Percentiles rank a stretch among this genome's conserved stretches.
Evolutionary conservation across 37 sponge, comb jelly and placozoan genomes (phyloP).

Genomic region (Chondrosia reniformis): DNA sequence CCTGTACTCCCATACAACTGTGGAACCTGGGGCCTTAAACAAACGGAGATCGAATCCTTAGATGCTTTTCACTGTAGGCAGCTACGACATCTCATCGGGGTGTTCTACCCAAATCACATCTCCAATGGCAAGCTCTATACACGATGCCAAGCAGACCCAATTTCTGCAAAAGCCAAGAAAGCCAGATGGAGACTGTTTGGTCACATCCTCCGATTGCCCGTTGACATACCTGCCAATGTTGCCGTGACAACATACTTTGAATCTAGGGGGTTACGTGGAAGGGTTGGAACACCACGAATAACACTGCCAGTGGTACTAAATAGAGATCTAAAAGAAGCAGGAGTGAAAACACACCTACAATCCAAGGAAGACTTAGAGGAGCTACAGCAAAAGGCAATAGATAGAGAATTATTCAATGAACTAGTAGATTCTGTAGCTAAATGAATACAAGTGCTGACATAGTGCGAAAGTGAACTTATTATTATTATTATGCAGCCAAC

Average conservation of each 20-base stretch:
- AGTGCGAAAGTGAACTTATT: neutral
- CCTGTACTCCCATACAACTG: conserved; percentile 23
- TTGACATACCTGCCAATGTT: neutral
- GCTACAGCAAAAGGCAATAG: neutral
- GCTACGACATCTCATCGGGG: conserved; percentile 2
- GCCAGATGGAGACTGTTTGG: conserved; percentile 16
- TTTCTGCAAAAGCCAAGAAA: neutral
- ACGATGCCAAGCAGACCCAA: conserved; percentile 4
- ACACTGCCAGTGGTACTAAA: neutral
- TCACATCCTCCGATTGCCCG: neutral
- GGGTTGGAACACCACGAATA: neutral
- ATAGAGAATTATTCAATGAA: neutral
- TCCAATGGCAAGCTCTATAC: neutral
- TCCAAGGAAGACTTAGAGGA: neutral
- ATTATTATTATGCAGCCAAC: too few species aligned
- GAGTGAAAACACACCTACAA: neutral
- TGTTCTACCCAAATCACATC: neutral
- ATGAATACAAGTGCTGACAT: neutral
- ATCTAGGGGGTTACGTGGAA: neutral
- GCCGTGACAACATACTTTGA: neutral
- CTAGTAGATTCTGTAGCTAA: neutral
- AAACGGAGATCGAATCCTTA: neutral
- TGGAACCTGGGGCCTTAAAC: conserved; percentile 24
- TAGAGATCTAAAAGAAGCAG: neutral
- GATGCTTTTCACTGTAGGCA: conserved; percentile 18